A percentile compares a stretch with the other conserved stretches of the same genome.
Evolutionary conservation across 2,888 invertebrate species (phyloP).

Genomic region (Caenorhabditis sp.): DNA sequence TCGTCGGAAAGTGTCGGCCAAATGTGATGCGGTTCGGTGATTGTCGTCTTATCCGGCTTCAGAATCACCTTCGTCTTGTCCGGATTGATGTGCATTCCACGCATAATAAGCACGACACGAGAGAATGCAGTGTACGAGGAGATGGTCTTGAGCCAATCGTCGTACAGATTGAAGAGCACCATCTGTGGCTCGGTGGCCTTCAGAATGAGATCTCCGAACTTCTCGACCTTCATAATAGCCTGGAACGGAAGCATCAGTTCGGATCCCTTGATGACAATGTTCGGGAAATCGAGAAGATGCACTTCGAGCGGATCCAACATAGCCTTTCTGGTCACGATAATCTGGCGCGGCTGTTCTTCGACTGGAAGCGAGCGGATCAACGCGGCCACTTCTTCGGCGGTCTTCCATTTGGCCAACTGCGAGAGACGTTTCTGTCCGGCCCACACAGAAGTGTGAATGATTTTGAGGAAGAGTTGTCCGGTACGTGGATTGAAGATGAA

Average conservation of each 20-base stretch:
- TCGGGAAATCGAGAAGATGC: conserved; percentile 99
- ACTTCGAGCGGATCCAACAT: conserved; percentile 99
- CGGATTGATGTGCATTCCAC: conserved; percentile 98
- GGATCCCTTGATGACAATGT: conserved; percentile 99
- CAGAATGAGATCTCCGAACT: conserved; percentile 97
- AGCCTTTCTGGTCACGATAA: conserved; percentile 98
- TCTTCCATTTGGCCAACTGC: conserved; percentile 99
- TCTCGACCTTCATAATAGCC: conserved; percentile 86
- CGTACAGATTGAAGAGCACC: conserved; percentile 98
- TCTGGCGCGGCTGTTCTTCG: conserved; percentile 99
- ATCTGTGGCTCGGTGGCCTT: conserved; percentile 99
- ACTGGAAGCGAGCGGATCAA: conserved; percentile 97
- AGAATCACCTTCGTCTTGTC: conserved; percentile 97
- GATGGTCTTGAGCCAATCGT: conserved; percentile 99
- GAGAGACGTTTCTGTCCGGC: conserved; percentile 99
- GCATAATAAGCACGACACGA: conserved; percentile 93
- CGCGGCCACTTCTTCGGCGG: conserved; percentile 99
- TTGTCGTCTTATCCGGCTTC: conserved; percentile 98
- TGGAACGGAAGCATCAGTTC: conserved; percentile 98
- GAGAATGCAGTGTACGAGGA: conserved; percentile 99
- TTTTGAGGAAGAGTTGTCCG: conserved; percentile 96
- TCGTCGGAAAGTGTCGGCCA: conserved; percentile 98
- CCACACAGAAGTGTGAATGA: conserved; percentile 99
- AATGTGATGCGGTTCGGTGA: conserved; percentile 99
- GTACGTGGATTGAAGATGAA: conserved; percentile 99